phyloP scores from a whole-genome alignment of 1,140 invertebrate species.

The Oncopodura yosiiana region DNA sequence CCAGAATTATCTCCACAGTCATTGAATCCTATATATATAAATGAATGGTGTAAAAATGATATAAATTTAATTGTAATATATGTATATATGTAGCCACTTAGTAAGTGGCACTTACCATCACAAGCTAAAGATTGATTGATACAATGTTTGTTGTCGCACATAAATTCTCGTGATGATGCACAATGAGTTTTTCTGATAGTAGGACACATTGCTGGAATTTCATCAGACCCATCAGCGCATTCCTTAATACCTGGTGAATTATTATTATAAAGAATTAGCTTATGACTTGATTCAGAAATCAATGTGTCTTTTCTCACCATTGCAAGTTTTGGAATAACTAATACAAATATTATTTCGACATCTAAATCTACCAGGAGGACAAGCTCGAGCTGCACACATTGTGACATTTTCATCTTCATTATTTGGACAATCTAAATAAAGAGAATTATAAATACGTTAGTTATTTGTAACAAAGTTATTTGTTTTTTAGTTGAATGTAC shows the following conservation, averaged over 20 bases:
- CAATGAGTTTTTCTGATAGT: slow-evolving; percentile 19
- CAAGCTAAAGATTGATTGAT: slow-evolving; percentile 54
- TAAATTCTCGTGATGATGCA: slow-evolving; percentile 41
- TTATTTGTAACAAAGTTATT: too few relatives aligned
- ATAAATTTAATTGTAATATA: too few relatives aligned
- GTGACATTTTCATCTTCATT: slow-evolving; percentile 48
- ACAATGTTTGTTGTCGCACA: slow-evolving; percentile 60
- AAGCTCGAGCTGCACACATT: slow-evolving; percentile 38
- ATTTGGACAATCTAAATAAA: slow-evolving; percentile 55
- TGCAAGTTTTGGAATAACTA: slow-evolving; percentile 46
- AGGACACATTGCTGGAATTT: slow-evolving; percentile 41
- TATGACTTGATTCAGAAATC: not conserved
- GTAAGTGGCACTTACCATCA: slow-evolving; percentile 56
- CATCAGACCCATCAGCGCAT: slow-evolving; percentile 53
- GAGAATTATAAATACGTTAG: too few relatives aligned
- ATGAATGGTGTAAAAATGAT: not conserved
- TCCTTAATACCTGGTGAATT: too few relatives aligned
- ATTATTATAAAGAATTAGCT: slow-evolving; percentile 50
- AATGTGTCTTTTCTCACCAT: slow-evolving; percentile 39
- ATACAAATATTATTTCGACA: slow-evolving; percentile 46
- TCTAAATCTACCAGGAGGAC: slow-evolving; percentile 39
- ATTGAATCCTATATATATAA: not conserved
- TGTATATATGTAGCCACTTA: too few relatives aligned
- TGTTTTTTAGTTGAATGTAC: too few relatives aligned
- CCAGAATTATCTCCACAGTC: not conserved